Conservation (phyloP, 1,140 invertebrate genomes). For the Gryon sp. region DNA sequence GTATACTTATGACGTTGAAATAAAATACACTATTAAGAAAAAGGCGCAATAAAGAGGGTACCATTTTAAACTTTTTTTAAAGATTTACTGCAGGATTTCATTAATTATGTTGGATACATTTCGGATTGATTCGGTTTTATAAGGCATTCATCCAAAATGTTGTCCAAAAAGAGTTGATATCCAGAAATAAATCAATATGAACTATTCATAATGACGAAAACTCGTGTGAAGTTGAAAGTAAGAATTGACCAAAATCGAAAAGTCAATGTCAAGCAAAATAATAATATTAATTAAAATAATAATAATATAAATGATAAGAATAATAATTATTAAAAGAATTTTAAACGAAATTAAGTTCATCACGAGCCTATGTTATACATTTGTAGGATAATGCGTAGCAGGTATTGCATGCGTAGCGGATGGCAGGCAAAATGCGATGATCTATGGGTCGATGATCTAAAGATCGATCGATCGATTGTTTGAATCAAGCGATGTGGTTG, state of each 20-base stretch:
- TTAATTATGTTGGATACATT: too few relatives aligned
- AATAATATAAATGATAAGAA: too few relatives aligned
- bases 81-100: too few relatives aligned
- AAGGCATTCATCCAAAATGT: neutral
- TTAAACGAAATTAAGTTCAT: too few relatives aligned
- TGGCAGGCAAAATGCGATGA: conserved; percentile 68
- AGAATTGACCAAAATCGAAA: neutral
- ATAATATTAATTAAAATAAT: neutral
- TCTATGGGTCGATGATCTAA: conserved; percentile 59
- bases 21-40: too few relatives aligned
- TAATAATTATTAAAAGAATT: too few relatives aligned
- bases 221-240: neutral
- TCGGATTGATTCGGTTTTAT: too few relatives aligned
- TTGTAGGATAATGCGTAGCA: conserved; percentile 58
- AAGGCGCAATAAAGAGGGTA: too few relatives aligned
- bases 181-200: conserved; percentile 1
- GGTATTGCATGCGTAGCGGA: conserved; percentile 67
- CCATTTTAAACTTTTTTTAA: too few relatives aligned
- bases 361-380: conserved; percentile 43
- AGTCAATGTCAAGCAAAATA: neutral
- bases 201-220: neutral
- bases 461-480: conserved; percentile 63
- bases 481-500: conserved; percentile 70
- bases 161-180: neutral
- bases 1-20: conserved; percentile 24